phyloP scores from a whole-genome alignment of 1,140 invertebrate species.

The Eumeta japonica region DNA sequence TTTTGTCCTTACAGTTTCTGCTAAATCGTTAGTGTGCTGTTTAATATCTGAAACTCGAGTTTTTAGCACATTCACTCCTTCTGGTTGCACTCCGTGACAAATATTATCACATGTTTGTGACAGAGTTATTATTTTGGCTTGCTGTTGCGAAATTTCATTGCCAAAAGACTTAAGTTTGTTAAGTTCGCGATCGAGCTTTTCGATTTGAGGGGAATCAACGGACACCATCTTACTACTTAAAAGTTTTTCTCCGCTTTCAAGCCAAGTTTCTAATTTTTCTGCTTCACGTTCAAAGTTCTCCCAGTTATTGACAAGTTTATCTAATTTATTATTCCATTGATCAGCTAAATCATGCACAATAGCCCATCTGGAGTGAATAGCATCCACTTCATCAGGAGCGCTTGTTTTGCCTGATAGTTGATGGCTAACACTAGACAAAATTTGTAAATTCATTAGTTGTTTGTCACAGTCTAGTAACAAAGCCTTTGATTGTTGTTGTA shows the following conservation, averaged over 20 bases:
- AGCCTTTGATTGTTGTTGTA: constrained; percentile 67
- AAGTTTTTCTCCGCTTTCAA: constrained; percentile 65
- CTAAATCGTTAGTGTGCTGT: constrained; percentile 65
- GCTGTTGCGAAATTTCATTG: constrained; percentile 78
- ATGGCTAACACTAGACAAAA: constrained; percentile 69
- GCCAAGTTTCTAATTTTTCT: constrained; percentile 71
- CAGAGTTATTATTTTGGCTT: constrained; percentile 75
- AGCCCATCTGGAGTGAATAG: constrained; percentile 76
- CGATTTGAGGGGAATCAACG: constrained; percentile 65
- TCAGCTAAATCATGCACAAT: constrained; percentile 71
- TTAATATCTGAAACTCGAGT: constrained; percentile 72
- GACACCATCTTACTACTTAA: constrained; percentile 59
- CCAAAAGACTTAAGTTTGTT: constrained; percentile 73
- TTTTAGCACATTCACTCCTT: constrained; percentile 72
- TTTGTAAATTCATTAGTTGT: constrained; percentile 71
- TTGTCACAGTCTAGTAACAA: constrained; percentile 76
- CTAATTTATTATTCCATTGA: constrained; percentile 73
- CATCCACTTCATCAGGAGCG: constrained; percentile 78
- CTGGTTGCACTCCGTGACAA: constrained; percentile 70
- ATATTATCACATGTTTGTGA: constrained; percentile 79
- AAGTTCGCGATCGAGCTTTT: constrained; percentile 72
- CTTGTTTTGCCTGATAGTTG: constrained; percentile 71
- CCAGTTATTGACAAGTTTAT: constrained; percentile 79
- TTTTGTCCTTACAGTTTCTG: constrained; percentile 70
- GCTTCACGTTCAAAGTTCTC: constrained; percentile 73